A percentile compares a stretch with the other conserved stretches of the same genome.
phyloP scores from a whole-genome alignment of 2,797 vertebrate species.

The Tarsius wallacei region DNA sequence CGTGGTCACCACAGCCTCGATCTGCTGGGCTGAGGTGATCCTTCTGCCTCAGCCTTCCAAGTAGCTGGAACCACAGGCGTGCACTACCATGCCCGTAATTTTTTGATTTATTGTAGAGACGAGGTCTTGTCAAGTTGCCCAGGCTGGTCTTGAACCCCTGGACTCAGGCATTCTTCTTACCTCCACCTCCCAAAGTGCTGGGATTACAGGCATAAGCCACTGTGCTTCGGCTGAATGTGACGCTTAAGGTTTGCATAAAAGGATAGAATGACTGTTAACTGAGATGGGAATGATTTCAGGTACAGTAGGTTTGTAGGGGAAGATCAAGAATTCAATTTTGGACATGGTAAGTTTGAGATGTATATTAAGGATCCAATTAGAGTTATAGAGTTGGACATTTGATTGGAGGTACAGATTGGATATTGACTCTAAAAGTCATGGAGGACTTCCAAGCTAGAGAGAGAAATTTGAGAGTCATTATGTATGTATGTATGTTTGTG shows the following conservation, averaged over 20 bases:
- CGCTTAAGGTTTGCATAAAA: constrained; percentile 41
- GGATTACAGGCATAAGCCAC: too few species aligned
- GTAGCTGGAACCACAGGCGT: too few species aligned
- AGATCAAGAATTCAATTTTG: constrained; percentile 17
- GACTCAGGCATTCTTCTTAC: too few species aligned
- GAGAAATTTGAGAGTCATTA: neutral
- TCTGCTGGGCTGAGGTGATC: too few species aligned
- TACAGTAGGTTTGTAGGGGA: neutral
- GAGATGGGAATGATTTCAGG: neutral
- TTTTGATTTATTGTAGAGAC: too few species aligned
- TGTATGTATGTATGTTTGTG: neutral
- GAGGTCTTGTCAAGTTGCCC: too few species aligned
- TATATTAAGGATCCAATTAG: neutral
- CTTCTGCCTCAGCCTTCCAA: too few species aligned
- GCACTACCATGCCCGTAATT: too few species aligned
- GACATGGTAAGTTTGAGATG: neutral
- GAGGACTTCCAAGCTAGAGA: neutral
- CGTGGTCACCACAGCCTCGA: too few species aligned
- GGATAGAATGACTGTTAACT: neutral
- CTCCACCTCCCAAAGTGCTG: too few species aligned
- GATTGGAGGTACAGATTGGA: neutral
- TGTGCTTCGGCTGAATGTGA: neutral
- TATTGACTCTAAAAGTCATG: neutral
- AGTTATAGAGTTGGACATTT: neutral
- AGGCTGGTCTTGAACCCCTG: too few species aligned